Percentiles rank a stretch among this genome's conserved stretches.
These are phyloP conservation scores for Terebella lapidaria DNA, from an alignment of 2,888 invertebrate species.

Conservation along the genomic window DNA sequence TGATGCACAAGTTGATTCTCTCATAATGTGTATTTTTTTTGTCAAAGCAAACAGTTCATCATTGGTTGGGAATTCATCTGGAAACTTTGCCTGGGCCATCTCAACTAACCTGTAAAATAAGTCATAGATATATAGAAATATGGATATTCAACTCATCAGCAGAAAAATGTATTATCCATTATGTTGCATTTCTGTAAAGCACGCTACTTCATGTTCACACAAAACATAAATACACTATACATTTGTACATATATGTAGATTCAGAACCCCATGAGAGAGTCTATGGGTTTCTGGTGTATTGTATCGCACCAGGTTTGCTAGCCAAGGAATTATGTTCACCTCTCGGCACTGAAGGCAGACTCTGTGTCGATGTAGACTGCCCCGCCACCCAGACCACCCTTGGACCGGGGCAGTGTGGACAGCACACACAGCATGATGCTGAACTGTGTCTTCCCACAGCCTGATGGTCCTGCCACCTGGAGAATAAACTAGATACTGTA, in stretches of 20 bases:
- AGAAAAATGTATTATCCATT: too few relatives aligned
- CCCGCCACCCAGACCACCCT: conserved; percentile 26
- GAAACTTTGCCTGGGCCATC: conserved; percentile 30
- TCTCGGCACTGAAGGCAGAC: conserved; percentile 37
- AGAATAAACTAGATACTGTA: neutral
- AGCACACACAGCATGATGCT: conserved; percentile 35
- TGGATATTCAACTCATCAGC: too few relatives aligned
- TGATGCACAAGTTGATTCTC: neutral
- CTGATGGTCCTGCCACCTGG: conserved; percentile 42
- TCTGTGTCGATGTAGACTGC: conserved; percentile 45
- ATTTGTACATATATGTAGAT: too few relatives aligned
- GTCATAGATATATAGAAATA: too few relatives aligned
- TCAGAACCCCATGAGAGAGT: too few relatives aligned
- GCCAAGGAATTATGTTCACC: too few relatives aligned
- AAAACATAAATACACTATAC: too few relatives aligned
- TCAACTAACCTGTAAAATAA: conserved; percentile 33
- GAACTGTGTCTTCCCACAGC: conserved; percentile 46
- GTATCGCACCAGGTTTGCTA: too few relatives aligned
- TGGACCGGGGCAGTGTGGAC: conserved; percentile 24
- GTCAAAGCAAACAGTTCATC: conserved; percentile 13
- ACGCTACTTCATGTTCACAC: too few relatives aligned
- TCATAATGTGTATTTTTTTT: neutral
- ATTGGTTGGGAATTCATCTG: conserved; percentile 23
- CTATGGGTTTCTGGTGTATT: too few relatives aligned
- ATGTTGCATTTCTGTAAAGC: too few relatives aligned